Base-by-base conservation (phyloP, 2,797 vertebrate species). In the Eurystomus glaucurus region DNA sequence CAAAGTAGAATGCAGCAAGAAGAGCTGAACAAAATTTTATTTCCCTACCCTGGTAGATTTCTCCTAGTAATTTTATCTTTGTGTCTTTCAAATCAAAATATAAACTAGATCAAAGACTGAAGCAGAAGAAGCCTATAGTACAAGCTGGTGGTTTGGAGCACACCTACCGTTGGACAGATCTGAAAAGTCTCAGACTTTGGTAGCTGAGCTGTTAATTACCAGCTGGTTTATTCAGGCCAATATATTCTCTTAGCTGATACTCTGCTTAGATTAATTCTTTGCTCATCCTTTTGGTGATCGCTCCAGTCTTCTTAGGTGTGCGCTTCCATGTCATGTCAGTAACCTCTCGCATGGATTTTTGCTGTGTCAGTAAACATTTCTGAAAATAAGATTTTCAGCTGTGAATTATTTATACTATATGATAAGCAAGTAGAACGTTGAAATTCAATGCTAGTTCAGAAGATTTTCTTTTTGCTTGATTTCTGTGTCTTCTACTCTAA, bases 291-390 rank as follows among this genome's bases (percentile, higher is more conserved):
- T 66, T n/a, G 23, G 48, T 68, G 68, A 85, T 90, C 62, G 4
- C 51, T 66, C 16, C 5, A 14, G 43, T 79, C 80, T 76, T 43
- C 85, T 62, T 12, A 77, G 86, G 68, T 85, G 64, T 89, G 88
- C 57, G 66, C 95, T 96, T 70, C 60, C 78, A 64, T 96, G 71
- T 86, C 76, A 22, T 85, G 88, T 46, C 86, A 93, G 83, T 96
- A 95, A 93, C 90, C 95, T 61, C 98, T 98, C 97, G 95, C 98
- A 97, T 98, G 96, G 97, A 97, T 98, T 96, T 97, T 82, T 96
- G 97, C 98, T 98, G 97, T 99, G 99, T 99, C 99, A 99, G 99
- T 99, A 99, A 98, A 98, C 98, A 99, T 98, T 99, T 98, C 97
- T 98, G 98, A 98, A 98, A 98, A 98, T 98, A 98, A 97, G 98